Evolutionary conservation across 2,888 invertebrate species (phyloP).

Genomic region (Drosophila siamana): DNA sequence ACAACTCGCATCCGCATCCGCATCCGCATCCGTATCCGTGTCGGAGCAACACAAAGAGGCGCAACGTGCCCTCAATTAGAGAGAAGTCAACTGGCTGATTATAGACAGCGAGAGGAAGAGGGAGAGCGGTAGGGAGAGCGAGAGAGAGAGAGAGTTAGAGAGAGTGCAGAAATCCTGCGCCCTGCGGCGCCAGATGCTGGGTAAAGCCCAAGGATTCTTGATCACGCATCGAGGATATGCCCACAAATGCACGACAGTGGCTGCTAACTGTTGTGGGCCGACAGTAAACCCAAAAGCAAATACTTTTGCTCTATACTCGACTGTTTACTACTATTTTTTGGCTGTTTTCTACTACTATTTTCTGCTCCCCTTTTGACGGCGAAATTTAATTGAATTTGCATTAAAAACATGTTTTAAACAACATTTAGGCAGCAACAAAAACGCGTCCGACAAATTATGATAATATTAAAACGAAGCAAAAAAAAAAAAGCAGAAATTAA

Average conservation of each 20-base stretch:
- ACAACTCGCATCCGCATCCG: slow-evolving; percentile 5
- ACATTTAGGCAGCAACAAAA: slow-evolving; percentile 1
- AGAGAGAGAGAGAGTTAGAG: background rate
- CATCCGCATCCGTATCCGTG: slow-evolving; percentile 2
- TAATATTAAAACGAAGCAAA: slow-evolving; percentile 34
- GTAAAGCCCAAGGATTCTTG: slow-evolving; percentile 39
- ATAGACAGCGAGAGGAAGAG: background rate
- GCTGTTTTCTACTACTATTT: background rate
- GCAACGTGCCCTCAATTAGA: slow-evolving; percentile 52
- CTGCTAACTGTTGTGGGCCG: slow-evolving; percentile 12
- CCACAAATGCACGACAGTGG: background rate
- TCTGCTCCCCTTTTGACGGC: slow-evolving; percentile 10
- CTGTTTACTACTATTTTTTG: background rate
- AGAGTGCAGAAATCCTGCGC: background rate
- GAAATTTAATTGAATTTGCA: slow-evolving; percentile 73
- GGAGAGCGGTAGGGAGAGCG: background rate
- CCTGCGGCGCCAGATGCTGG: slow-evolving; percentile 27
- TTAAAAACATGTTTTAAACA: slow-evolving; percentile 59
- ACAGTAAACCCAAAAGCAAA: too few species aligned
- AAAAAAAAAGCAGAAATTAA: too few species aligned
- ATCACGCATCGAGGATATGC: slow-evolving; percentile 1
- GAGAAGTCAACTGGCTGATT: slow-evolving; percentile 38
- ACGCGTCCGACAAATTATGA: too few species aligned
- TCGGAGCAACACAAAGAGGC: background rate
- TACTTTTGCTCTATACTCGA: too few species aligned